phyloP scores from a whole-genome alignment of 2,888 invertebrate species.

The Ephialtes manifestator region DNA sequence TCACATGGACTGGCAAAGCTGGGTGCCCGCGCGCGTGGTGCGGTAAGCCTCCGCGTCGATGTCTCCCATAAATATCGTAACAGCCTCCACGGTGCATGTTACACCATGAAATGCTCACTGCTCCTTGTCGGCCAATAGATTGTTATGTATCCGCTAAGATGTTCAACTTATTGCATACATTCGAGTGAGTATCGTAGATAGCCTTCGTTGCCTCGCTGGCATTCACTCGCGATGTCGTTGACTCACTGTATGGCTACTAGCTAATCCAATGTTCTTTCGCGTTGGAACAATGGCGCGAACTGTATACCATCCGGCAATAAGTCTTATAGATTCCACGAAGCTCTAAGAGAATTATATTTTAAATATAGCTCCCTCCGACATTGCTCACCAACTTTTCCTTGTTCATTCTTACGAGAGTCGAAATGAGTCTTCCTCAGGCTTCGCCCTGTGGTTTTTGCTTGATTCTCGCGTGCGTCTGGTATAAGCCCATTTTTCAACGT shows the following conservation, averaged over 20 bases:
- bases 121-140: constrained; percentile 69
- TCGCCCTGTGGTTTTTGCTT: constrained; percentile 29
- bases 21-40: constrained; percentile 39
- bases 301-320: constrained; percentile 48
- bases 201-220: constrained; percentile 31
- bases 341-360: constrained; percentile 1
- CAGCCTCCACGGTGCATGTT: constrained; percentile 61
- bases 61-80: constrained; percentile 69
- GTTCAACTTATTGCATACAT: constrained; percentile 68
- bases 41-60: constrained; percentile 60
- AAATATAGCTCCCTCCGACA: constrained; percentile 13
- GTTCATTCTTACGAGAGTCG: constrained; percentile 4
- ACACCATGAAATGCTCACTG: constrained; percentile 68
- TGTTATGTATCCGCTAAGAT: constrained; percentile 70
- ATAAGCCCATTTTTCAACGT: constrained; percentile 29
- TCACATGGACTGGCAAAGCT: constrained; percentile 39
- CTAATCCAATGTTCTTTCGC: constrained; percentile 60
- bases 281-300: constrained; percentile 65
- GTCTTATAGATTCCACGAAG: constrained; percentile 36
- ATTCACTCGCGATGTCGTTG: constrained; percentile 33
- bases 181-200: constrained; percentile 53
- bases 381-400: not conserved
- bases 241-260: constrained; percentile 29
- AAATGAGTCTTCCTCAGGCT: constrained; percentile 15
- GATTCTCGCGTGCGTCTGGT: constrained; percentile 30